A percentile compares a stretch with the other conserved stretches of the same genome.
These are phyloP conservation scores for Anodontia alba DNA, from an alignment of 2,888 invertebrate species.

Conservation along the genomic window DNA sequence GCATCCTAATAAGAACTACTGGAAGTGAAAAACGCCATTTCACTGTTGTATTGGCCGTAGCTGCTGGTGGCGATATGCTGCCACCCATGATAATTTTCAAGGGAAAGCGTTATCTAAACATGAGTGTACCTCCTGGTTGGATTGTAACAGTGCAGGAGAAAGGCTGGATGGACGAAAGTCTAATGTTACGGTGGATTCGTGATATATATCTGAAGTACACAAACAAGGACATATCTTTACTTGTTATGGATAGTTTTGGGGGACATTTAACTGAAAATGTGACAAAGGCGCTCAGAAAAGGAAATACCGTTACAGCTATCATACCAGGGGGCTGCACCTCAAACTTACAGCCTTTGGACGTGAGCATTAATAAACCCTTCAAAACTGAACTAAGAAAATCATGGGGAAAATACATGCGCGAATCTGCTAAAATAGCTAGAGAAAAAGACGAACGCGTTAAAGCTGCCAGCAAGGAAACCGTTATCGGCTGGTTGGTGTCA, in stretches of 20 bases:
- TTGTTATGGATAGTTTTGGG: conserved; percentile 39
- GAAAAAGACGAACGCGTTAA: conserved; percentile 3
- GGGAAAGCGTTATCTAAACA: background rate
- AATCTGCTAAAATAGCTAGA: background rate
- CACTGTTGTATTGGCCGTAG: conserved; percentile 19
- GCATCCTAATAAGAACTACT: no score
- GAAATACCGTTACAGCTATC: conserved; percentile 1
- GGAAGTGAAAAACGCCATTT: conserved; percentile 30
- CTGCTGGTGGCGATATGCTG: conserved; percentile 9
- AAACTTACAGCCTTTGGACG: conserved; percentile 29
- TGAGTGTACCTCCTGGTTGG: background rate
- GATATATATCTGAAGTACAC: conserved; percentile 18
- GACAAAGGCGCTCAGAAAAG: conserved; percentile 15
- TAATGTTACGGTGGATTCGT: conserved; percentile 8
- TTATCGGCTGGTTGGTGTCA: background rate
- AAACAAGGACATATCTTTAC: conserved; percentile 10
- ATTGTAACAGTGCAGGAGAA: conserved; percentile 21
- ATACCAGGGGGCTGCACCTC: conserved; percentile 38
- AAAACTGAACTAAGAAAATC: conserved; percentile 22
- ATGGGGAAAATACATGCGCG: conserved; percentile 14
- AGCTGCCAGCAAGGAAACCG: conserved; percentile 6
- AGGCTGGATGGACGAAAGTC: conserved; percentile 11
- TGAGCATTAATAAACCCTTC: conserved; percentile 39
- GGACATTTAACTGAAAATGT: conserved; percentile 29
- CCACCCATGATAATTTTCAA: conserved; percentile 24